phyloP scores from a whole-genome alignment of 1,140 invertebrate species.

The Aphelenchoides besseyi region DNA sequence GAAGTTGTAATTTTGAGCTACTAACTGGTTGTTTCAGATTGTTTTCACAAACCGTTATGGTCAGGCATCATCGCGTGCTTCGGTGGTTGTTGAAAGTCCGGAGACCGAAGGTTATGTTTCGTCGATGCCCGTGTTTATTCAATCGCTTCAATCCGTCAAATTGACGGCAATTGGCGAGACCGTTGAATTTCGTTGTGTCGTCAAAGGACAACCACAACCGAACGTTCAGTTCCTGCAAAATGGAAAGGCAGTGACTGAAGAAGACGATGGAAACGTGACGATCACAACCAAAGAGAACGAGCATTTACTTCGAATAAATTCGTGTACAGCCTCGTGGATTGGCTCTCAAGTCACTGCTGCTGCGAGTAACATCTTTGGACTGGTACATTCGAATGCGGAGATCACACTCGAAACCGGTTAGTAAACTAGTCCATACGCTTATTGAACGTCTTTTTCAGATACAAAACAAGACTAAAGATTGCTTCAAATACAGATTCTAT shows the following conservation, averaged over 20 bases:
- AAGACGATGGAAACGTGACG: not conserved
- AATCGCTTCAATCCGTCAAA: not conserved
- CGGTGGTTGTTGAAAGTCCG: not conserved
- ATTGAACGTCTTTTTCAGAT: no score
- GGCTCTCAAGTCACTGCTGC: constrained; percentile 1
- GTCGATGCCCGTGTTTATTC: not conserved
- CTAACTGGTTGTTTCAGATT: not conserved
- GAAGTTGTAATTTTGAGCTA: not conserved
- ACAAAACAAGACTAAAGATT: no score
- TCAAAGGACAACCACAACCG: constrained; percentile 41
- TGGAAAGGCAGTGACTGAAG: constrained; percentile 38
- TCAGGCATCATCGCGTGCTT: not conserved
- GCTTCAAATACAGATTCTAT: no score
- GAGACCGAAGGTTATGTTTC: not conserved
- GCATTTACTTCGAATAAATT: not conserved
- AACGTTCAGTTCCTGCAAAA: constrained; percentile 41
- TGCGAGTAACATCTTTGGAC: constrained; percentile 16
- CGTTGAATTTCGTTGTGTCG: constrained; percentile 8
- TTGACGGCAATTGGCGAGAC: not conserved
- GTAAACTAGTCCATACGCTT: no score
- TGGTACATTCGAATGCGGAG: constrained; percentile 7
- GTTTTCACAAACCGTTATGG: not conserved
- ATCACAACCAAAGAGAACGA: not conserved
- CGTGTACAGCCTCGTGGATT: not conserved
- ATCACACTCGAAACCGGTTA: not conserved